A percentile compares a stretch with the other conserved stretches of the same genome.
phyloP scores from a whole-genome alignment of 2,888 invertebrate genomes.

The Ophonus ardosiacus region DNA sequence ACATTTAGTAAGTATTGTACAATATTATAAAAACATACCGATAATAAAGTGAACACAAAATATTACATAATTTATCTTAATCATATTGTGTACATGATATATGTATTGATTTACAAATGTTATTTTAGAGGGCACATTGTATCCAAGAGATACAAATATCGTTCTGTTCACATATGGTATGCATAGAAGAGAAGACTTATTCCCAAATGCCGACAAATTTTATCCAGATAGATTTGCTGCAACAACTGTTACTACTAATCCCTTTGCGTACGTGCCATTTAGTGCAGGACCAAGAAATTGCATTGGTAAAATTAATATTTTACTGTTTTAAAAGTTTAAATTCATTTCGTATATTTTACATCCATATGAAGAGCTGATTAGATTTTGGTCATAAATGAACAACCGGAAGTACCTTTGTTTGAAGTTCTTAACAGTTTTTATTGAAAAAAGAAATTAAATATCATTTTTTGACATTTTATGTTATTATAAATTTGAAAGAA shows the following conservation, averaged over 20 bases:
- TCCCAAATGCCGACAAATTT: constrained; percentile 69
- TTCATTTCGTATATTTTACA: too few relatives aligned
- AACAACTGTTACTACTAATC: constrained; percentile 69
- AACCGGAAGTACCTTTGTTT: too few relatives aligned
- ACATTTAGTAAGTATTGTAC: constrained; percentile 71
- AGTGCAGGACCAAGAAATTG: constrained; percentile 58
- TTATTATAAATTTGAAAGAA: too few relatives aligned
- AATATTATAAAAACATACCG: not conserved
- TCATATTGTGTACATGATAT: too few relatives aligned
- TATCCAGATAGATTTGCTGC: constrained; percentile 72
- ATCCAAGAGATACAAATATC: constrained; percentile 36
- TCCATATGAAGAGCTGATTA: too few relatives aligned
- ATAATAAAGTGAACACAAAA: not conserved
- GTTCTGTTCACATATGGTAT: constrained; percentile 7
- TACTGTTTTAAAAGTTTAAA: too few relatives aligned
- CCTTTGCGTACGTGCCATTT: constrained; percentile 66
- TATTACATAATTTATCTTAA: not conserved
- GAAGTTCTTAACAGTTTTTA: too few relatives aligned
- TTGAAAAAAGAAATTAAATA: too few relatives aligned
- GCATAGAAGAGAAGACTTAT: constrained; percentile 55
- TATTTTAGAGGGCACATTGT: constrained; percentile 47
- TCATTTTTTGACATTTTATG: too few relatives aligned
- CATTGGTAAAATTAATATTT: constrained; percentile 42
- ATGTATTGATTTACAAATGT: too few relatives aligned
- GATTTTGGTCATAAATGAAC: too few relatives aligned